phyloP scores from a whole-genome alignment of 2,797 vertebrate species.

The Xenops minutus region DNA sequence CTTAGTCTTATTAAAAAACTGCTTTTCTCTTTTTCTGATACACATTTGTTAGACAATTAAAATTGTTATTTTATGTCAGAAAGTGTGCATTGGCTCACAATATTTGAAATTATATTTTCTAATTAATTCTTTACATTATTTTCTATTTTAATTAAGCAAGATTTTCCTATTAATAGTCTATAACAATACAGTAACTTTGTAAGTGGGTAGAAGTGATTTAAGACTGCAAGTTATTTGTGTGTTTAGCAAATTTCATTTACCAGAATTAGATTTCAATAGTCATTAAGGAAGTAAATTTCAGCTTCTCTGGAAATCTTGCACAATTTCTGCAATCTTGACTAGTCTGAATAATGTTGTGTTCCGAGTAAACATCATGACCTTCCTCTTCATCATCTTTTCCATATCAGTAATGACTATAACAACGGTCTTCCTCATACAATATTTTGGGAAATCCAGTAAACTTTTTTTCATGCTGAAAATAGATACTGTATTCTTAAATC shows the following conservation, averaged over 20 bases:
- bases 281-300: background rate
- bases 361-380: background rate
- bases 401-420: background rate
- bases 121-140: background rate
- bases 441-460: background rate
- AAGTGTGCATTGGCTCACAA: background rate
- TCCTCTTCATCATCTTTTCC: background rate
- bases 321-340: background rate
- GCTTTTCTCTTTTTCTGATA: background rate
- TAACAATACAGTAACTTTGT: background rate
- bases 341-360: background rate
- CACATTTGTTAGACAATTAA: background rate
- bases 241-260: background rate
- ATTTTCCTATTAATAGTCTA: background rate
- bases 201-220: background rate
- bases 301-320: background rate
- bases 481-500: background rate
- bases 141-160: background rate
- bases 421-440: background rate
- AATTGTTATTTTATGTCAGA: background rate
- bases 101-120: background rate
- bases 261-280: background rate
- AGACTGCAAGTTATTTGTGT: background rate
- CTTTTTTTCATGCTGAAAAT: background rate
- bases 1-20: background rate